Conservation (phyloP, 92 coral and sea anemone species). For the Ricordea florida region DNA sequence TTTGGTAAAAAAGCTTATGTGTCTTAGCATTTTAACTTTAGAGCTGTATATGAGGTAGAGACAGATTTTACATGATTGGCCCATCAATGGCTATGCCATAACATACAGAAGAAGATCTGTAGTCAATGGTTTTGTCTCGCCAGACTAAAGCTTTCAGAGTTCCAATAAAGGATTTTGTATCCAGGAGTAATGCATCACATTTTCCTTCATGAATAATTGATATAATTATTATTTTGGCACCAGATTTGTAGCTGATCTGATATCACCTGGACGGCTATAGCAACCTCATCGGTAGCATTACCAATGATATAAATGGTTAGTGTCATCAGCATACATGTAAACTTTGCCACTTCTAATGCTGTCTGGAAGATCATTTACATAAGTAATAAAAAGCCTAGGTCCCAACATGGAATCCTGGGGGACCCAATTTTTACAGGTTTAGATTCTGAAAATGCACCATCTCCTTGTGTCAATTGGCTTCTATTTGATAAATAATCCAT, state of each 20-base stretch:
- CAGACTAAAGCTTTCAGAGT: conserved; percentile 20
- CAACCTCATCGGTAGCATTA: neutral
- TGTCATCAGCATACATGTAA: conserved; percentile 17
- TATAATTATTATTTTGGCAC: no score
- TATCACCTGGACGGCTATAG: no score
- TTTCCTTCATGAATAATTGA: conserved; percentile 2
- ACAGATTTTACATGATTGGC: conserved; percentile 25
- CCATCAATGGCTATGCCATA: conserved; percentile 38
- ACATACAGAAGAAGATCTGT: conserved; percentile 12
- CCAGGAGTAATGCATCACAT: conserved; percentile 18
- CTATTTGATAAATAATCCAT: neutral
- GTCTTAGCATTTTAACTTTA: no score
- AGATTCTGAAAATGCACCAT: no score
- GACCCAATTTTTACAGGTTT: no score
- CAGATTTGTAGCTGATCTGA: no score
- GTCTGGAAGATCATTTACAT: no score
- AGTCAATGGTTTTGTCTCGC: conserved; percentile 9
- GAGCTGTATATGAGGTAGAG: conserved; percentile 21
- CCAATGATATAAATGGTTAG: neutral
- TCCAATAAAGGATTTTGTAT: conserved; percentile 17
- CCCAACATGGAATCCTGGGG: conserved; percentile 22
- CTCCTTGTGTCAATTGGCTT: no score
- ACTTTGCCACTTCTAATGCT: no score
- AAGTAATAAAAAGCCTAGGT: conserved; percentile 22
- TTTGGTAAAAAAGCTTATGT: conserved; percentile 26